Evolutionary conservation across 2,797 vertebrate species (phyloP).

Genomic region (Pangasius macronema): DNA sequence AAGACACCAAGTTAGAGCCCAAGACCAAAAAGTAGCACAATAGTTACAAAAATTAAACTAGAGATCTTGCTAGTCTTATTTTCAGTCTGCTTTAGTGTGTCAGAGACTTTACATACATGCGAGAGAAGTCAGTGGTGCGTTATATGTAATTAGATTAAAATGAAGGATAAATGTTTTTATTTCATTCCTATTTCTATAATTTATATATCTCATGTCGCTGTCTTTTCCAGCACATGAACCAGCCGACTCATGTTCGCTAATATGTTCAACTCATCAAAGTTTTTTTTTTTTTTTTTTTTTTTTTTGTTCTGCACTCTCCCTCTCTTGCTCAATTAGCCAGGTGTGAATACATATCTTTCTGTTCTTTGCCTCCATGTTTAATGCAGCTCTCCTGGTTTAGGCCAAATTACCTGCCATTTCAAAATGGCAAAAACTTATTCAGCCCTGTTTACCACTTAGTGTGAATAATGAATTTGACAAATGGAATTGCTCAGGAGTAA

Average conservation of each 20-base stretch:
- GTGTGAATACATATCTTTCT: slow-evolving; percentile 55
- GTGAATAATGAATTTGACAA: slow-evolving; percentile 79
- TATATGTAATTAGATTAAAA: slow-evolving; percentile 16
- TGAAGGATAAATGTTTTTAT: neutral
- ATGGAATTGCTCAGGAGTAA: slow-evolving; percentile 72
- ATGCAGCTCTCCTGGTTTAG: slow-evolving; percentile 53
- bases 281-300: neutral
- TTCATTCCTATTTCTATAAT: neutral
- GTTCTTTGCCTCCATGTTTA: slow-evolving; percentile 56
- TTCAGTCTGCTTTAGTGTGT: neutral
- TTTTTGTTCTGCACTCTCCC: slow-evolving; percentile 14
- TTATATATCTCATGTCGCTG: neutral
- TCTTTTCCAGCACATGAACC: slow-evolving; percentile 31
- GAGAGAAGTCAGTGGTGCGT: neutral
- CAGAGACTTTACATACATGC: neutral
- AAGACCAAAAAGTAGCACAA: neutral
- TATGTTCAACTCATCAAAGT: slow-evolving; percentile 44
- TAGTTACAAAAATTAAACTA: neutral
- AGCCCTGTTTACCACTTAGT: slow-evolving; percentile 69
- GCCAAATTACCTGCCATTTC: slow-evolving; percentile 61
- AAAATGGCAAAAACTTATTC: slow-evolving; percentile 74
- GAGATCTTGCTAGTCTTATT: neutral
- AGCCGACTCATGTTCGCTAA: slow-evolving; percentile 46
- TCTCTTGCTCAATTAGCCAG: slow-evolving; percentile 59
- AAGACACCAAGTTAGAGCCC: neutral